A percentile compares a stretch with the other conserved stretches of the same genome.
phyloP scores from a whole-genome alignment of 2,797 vertebrate genomes.

The Picus viridis region DNA sequence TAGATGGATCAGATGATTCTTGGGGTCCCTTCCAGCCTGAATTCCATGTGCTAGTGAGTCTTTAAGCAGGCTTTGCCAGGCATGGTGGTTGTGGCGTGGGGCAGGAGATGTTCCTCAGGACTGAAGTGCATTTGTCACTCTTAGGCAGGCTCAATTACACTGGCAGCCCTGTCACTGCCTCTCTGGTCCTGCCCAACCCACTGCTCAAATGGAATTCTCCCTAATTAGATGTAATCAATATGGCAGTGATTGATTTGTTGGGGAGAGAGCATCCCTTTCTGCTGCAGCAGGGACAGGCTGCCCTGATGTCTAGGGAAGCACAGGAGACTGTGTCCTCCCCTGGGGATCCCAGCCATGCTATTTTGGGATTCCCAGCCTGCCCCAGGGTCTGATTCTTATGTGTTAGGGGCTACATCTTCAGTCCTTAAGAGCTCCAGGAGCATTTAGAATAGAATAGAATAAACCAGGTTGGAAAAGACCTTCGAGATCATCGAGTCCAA shows the following conservation, averaged over 20 bases:
- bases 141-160: accelerated
- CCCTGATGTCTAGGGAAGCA: neutral
- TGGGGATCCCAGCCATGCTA: accelerated
- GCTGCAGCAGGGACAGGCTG: accelerated
- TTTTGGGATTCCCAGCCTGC: neutral
- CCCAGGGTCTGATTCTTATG: neutral
- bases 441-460: no score
- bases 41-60: no score
- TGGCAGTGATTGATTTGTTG: neutral
- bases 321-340: accelerated
- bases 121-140: neutral
- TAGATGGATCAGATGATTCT: no score
- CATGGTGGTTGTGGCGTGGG: neutral
- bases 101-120: neutral
- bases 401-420: neutral
- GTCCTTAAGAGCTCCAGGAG: no score
- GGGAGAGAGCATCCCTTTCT: neutral
- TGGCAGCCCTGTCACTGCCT: neutral
- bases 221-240: neutral
- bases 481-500: no score
- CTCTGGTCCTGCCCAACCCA: neutral
- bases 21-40: no score
- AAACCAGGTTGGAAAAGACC: no score
- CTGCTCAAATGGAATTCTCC: neutral
- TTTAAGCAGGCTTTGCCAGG: neutral